Evolutionary conservation across 2,113 vertebrate genomes (phyloP).

Genomic region (Mellivora capensis): DNA sequence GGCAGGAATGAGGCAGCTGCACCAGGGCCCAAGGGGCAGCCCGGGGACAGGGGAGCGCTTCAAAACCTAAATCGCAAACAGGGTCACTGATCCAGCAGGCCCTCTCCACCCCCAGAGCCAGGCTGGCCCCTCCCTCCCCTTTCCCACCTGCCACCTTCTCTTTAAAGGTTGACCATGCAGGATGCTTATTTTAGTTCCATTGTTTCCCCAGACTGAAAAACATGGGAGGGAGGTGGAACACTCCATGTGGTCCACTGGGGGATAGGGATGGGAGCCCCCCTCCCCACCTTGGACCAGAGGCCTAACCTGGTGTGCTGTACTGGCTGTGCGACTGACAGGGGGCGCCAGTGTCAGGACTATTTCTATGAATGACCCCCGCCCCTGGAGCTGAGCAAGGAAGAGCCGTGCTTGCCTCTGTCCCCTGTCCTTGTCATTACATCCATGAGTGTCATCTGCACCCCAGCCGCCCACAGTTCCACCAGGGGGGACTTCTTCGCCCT

Average conservation of each 20-base stretch:
- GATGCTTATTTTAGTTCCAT: background rate
- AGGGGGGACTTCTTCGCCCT: background rate
- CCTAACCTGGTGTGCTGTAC: no score
- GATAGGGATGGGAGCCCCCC: background rate
- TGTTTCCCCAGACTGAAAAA: background rate
- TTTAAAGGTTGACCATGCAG: background rate
- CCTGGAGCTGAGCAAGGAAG: background rate
- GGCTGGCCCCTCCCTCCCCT: background rate
- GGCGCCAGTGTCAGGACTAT: background rate
- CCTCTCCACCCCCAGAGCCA: background rate
- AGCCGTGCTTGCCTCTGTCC: background rate
- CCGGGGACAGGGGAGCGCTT: background rate
- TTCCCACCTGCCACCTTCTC: background rate
- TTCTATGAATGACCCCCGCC: background rate
- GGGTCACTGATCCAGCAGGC: background rate
- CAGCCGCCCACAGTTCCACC: background rate
- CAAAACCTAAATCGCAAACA: background rate
- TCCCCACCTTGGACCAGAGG: background rate
- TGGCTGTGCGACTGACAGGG: background rate
- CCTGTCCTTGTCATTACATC: background rate
- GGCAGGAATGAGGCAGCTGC: background rate
- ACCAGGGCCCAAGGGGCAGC: background rate
- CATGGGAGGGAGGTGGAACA: background rate
- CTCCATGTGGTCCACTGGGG: background rate
- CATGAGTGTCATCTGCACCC: no score